Evolutionary conservation across 2,888 invertebrate species (phyloP), one percentile per base, ranked within the genome.

Genomic region (Boloria selene): DNA sequence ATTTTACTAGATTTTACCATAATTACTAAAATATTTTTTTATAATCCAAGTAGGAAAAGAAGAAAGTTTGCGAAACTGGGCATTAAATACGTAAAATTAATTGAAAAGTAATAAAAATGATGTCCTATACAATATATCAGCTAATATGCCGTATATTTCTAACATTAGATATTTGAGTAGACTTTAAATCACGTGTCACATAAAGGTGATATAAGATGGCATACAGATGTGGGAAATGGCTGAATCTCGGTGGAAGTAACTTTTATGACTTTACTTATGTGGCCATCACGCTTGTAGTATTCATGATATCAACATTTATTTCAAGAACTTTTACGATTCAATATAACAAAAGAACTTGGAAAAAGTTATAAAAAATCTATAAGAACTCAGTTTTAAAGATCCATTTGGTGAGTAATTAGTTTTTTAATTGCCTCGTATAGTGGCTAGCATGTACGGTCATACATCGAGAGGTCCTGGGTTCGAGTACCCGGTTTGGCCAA

Each of bases 151-250:
- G 4, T n/a, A 16, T 17, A 59, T 47, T 16, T 26, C 7, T 59
- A 26, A 16, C 31, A 13, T 0, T 31, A 17, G 17, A 17, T 31
- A 26, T 13, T 49, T 38, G 47, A 50, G 38, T 38, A 7, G 18
- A 31, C 31, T 38, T 59, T 59, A 59, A 59, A 59, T 50, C 59
- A 50, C 17, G 17, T 7, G 13, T 17, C 26, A 59, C 17, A 50
- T 59, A 59, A 59, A 59, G 59, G 59, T 59, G 59, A 59, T 59
- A 59, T 59, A 59, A 49, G 59, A 59, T 26, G 49, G 49, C 49
- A 59, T 49, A 50, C 59, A 59, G 14, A 50, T 59, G 59, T 50
- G 49, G 49, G 49, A 17, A 59, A 59, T 50, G 59, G 59, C 14
- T 49, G 38, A 13, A 17, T 50, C 59, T 59, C 17, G 6, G n/a